A percentile compares a stretch with the other conserved stretches of the same genome.
Conservation (phyloP, 2,797 vertebrate species). For the Notoglanidium macrostoma region DNA sequence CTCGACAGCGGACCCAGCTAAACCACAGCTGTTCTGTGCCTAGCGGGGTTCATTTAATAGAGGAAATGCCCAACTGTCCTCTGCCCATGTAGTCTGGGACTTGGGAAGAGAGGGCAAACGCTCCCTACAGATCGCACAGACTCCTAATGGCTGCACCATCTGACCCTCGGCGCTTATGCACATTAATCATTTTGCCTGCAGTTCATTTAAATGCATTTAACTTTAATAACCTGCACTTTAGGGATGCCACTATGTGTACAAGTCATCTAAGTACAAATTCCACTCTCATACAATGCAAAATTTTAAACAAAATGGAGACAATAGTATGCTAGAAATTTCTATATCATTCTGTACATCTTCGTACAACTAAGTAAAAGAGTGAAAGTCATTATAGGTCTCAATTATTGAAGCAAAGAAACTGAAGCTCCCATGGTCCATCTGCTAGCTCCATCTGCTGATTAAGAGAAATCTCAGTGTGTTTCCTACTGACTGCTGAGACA, state of each 20-base stretch:
- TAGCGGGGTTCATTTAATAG: slow-evolving; percentile 17
- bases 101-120: slow-evolving; percentile 19
- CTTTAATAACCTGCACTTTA: neutral
- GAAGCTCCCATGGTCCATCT: slow-evolving; percentile 4
- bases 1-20: neutral
- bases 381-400: neutral
- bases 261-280: neutral
- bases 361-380: neutral
- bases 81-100: slow-evolving; percentile 26
- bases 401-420: neutral
- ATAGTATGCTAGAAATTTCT: neutral
- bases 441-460: slow-evolving; percentile 30
- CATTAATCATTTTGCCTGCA: slow-evolving; percentile 1
- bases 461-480: neutral
- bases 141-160: slow-evolving; percentile 11
- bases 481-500: neutral
- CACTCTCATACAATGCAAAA: neutral
- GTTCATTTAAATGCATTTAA: neutral
- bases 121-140: slow-evolving; percentile 9
- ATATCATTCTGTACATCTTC: neutral
- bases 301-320: neutral
- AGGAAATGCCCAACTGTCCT: slow-evolving; percentile 27
- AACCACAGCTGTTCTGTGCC: slow-evolving; percentile 28
- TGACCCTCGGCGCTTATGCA: neutral
- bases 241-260: neutral